A percentile compares a stretch with the other conserved stretches of the same genome.
Evolutionary conservation across 2,797 vertebrate genomes (phyloP).

Genomic region (Euphonia xanthogaster): DNA sequence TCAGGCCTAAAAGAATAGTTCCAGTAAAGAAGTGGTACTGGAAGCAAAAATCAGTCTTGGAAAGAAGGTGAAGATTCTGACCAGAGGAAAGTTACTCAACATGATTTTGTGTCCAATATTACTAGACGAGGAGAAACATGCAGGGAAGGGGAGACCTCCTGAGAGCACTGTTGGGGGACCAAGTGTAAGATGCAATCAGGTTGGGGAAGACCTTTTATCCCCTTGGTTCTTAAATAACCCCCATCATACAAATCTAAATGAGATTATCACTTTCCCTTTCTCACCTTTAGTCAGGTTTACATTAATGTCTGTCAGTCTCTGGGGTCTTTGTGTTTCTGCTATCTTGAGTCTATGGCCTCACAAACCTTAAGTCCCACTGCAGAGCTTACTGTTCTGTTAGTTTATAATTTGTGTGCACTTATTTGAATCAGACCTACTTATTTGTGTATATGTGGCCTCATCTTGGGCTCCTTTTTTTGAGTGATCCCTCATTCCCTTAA

Average conservation of each 20-base stretch:
- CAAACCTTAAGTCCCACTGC: neutral
- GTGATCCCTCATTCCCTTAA: neutral
- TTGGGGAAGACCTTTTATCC: neutral
- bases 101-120: neutral
- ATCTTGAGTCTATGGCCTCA: neutral
- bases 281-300: neutral
- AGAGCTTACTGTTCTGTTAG: neutral
- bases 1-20: neutral
- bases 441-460: neutral
- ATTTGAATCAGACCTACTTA: neutral
- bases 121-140: neutral
- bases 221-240: neutral
- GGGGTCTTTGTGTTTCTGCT: neutral
- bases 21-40: neutral
- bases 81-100: neutral
- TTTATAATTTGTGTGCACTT: neutral
- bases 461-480: neutral
- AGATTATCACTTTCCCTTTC: neutral
- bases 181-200: fast-evolving
- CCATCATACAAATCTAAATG: neutral
- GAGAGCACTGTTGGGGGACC: fast-evolving
- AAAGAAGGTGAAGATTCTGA: neutral
- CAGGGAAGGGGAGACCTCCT: neutral
- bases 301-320: neutral
- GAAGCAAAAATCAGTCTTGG: neutral